Evolutionary conservation across 2,888 invertebrate genomes (phyloP), one percentile per base, ranked within the genome.

Genomic region (Ommatoiulus sabulosus): DNA sequence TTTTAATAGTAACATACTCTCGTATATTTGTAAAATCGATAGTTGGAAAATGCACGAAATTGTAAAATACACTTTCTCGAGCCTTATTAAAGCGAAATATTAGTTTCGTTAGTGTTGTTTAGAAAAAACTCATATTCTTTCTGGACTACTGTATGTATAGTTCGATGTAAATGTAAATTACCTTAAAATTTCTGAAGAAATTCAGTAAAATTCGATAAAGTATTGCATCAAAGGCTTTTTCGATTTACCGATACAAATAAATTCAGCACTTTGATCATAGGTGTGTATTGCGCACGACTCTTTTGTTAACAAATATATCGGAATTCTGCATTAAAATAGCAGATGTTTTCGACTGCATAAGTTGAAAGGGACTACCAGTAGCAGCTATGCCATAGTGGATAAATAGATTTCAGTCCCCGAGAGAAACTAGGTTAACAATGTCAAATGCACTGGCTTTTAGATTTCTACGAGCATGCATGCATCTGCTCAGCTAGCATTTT

Each of bases 211-310:
- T 35, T 12, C 80, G 35, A 80, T 80, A 35, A 80, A 24, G 80
- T 35, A 3, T 35, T 35, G 35, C 35, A 35, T 35, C 35, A 80
- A 35, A 80, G 3, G 24, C 80, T 35, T 35, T 80, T 80, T 80
- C 80, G 80, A 57, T 57, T 57, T 57, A 17, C n/a, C 57, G 12
- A 80, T 80, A 80, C 12, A 80, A 80, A 80, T 80, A 80, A 80
- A 80, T 80, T 35, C 80, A 12, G 35, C 24, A 35, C 35, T 35
- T 80, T 80, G 12, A 24, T 12, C 80, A 57, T n/a, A 35, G 80
- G 35, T 80, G 8, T 0, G 1, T 35, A 80, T 35, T 35, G 24
- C 24, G 35, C 80, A 24, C 24, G 12, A 35, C 24, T 80, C 24
- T 80, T 24, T 80, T 80, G 24, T 35, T 72, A 72, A 72, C 20